Base-by-base conservation (phyloP, 1,140 invertebrate genomes). In the Ceratosolen solmsi region DNA sequence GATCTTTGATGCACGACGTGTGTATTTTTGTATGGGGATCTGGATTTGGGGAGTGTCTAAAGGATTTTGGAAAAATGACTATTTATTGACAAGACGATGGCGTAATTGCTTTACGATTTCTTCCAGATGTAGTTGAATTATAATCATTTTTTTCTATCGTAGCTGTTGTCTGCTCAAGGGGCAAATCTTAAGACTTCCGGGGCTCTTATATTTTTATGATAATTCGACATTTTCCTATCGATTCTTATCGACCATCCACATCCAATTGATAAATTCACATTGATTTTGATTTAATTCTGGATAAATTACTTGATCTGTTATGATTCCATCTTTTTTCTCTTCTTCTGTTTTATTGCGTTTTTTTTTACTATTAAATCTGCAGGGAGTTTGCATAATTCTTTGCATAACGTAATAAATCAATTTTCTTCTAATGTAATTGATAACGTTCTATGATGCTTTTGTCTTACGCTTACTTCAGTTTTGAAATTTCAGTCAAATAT, bases 71-170 rank as follows among this genome's bases (percentile, higher is more conserved):
- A 72, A 72, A 49, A 72, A 72, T 72, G 70, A 72, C 49, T 72
- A 70, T 70, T 70, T 41, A 72, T 72, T 72, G 38, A 72, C 38
- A 72, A 9, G 41, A 73, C 27, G 71, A 73, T 73, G 46, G 71
- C 46, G 71, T 73, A 73, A 73, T 73, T 72, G 17, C 49, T 56
- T 20, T 56, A 30, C 8, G 49, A 3, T 13, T 73, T 51, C 49
- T 73, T 73, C 49, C 49, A 54, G 70, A 49, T 51, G 22, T 51
- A 30, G 20, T n/a, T 5, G 8, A 2, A 70, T 9, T n/a, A 9
- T 17, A 49, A 27, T 51, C 38, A 38, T 17, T 49, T 30, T 72
- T 49, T 49, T 22, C 0, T n/a, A 3, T 20, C 7, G 25, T 22
- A 22, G 49, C 8, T 51, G 17, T 36, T 20, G 20, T 30, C 8